Base-by-base conservation (phyloP, 2,888 invertebrate genomes). In the Parnassius smintheus region DNA sequence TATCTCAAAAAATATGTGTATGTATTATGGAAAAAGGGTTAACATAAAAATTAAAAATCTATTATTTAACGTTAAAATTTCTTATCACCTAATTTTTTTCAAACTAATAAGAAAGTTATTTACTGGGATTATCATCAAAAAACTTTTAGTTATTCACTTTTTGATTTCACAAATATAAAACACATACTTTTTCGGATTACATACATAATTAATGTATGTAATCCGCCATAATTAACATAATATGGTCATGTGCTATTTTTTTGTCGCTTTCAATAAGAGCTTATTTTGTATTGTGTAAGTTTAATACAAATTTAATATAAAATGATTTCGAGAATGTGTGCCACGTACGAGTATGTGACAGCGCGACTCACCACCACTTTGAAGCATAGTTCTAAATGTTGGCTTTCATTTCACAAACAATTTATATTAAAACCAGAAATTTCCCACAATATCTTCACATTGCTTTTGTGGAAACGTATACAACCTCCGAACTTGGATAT, bases 361-460 rank as follows among this genome's bases (percentile, higher is more conserved):
- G 35, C 12, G 52, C 11, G 35, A 41, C 18, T 18, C n/a, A 25
- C 18, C 7, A 48, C 52, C 59, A 53, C 59, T 59, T 59, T 59
- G 59, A 48, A 2, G 48, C 59, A 59, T 48, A 53, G 59, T 59
- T 59, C 48, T 45, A 3, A 46, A 52, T 59, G 50, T 59, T 52
- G 45, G 8, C 45, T 53, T 18, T 41, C 12, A 41, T 53, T 35
- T 9, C 25, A 53, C 44, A 18, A 59, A 53, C 59, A 52, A 59
- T 59, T 59, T 59, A 59, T 59, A 59, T 52, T 45, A 52, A 45
- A 59, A 59, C 45, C 3, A 13, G 13, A 59, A 52, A 52, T 52
- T 52, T 22, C 52, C 10, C 12, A 58, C 25, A 52, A 51, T 45
- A 51, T 58, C 58, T 41, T 58, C 8, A 12, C 12, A n/a, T 12